Evolutionary conservation across 2,888 invertebrate species (phyloP), one percentile per base, ranked within the genome.

Genomic region (Agonopterix subpropinquella): DNA sequence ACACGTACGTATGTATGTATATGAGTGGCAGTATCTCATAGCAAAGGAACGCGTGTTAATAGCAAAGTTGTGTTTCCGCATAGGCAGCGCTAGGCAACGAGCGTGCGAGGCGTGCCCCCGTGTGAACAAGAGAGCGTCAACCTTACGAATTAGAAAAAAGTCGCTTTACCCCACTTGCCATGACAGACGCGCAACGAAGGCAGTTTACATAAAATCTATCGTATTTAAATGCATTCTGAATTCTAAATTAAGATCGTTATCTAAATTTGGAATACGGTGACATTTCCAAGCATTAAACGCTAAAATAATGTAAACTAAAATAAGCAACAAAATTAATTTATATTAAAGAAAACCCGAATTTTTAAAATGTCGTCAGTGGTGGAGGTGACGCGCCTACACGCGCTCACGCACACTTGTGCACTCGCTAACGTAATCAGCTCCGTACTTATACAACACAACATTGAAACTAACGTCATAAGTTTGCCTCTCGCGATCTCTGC

Each of bases 91-190:
- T 44, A 66, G 74, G 71, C 76, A 77, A 71, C 68, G 67, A 67
- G 66, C 77, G 73, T 72, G 74, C 73, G 76, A 74, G 76, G 71
- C 77, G 73, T 73, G 78, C 74, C 76, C 75, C 73, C 78, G 80
- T 82, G 80, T 77, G 83, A 81, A 81, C 81, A 73, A 61, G 81
- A 76, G 86, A 85, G 77, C 87, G 85, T 79, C 85, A 88, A 88
- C 86, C 87, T 87, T 85, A 82, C 79, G 72, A 83, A 84, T 82
- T 83, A 78, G 79, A 85, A 83, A 86, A 83, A 84, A 81, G 75
- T 75, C 67, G 70, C 66, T 77, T 75, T 77, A 76, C 75, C 67
- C 71, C 52, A 51, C 54, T 50, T 42, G 45, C 46, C 39, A 39
- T 39, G 10, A 39, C n/a, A 28, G 28, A 28, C 28, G 28, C 28